Evolutionary conservation across 2,888 invertebrate genomes (phyloP).

Genomic region (Monopis laevigella): DNA sequence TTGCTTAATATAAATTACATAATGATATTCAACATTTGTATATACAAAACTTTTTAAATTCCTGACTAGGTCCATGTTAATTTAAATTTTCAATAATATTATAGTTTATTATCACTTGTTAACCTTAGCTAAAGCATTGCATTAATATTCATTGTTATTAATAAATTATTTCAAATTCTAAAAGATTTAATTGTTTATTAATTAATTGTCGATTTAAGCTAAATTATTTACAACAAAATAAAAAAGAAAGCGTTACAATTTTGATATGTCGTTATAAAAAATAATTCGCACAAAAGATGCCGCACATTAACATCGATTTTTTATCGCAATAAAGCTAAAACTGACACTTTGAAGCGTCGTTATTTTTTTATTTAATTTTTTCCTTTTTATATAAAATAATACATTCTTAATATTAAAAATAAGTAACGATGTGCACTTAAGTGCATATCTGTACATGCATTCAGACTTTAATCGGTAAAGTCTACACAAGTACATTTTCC

Average conservation of each 20-base stretch:
- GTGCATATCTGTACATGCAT: conserved; percentile 41
- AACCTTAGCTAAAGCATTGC: conserved; percentile 20
- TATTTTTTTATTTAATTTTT: conserved; percentile 4
- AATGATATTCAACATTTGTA: conserved; percentile 47
- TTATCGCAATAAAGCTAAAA: conserved; percentile 9
- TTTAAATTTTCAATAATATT: conserved; percentile 37
- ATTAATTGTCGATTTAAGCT: background rate
- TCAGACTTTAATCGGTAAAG: conserved; percentile 62
- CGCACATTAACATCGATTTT: conserved; percentile 35
- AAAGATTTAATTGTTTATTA: conserved; percentile 1
- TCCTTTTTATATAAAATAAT: conserved; percentile 10
- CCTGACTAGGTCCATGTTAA: conserved; percentile 48
- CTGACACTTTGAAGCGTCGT: background rate
- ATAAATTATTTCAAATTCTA: background rate
- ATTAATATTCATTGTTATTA: conserved; percentile 7
- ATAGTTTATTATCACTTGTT: conserved; percentile 5
- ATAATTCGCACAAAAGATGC: conserved; percentile 38
- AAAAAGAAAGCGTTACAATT: conserved; percentile 13
- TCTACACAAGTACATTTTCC: conserved; percentile 54
- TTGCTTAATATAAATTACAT: conserved; percentile 48
- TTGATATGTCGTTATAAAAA: conserved; percentile 27
- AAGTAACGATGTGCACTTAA: conserved; percentile 2
- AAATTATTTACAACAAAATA: conserved; percentile 9
- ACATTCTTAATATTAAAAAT: conserved; percentile 13
- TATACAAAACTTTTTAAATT: conserved; percentile 56